Percentiles rank a stretch among this genome's conserved stretches.
Conservation (phyloP, 2,888 invertebrate species). For the Machimus rusticus region DNA sequence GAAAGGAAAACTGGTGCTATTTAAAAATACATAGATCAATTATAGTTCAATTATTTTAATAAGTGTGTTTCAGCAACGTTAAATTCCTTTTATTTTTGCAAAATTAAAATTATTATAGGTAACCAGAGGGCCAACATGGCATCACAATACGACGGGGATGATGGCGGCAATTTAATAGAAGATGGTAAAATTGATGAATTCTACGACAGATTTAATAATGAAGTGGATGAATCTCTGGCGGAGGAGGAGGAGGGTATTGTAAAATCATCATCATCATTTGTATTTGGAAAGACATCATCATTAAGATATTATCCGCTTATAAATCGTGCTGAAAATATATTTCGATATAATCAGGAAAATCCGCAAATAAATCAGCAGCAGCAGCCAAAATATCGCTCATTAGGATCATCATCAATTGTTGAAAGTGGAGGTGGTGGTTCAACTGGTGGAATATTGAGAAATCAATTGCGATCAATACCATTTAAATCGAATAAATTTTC, state of each 20-base stretch:
- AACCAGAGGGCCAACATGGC: conserved; percentile 22
- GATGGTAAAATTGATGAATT: not conserved
- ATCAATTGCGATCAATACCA: not conserved
- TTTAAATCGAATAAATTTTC: not conserved
- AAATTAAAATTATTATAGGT: not conserved
- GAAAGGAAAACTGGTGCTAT: too few relatives aligned
- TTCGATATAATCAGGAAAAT: not conserved
- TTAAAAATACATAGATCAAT: too few relatives aligned
- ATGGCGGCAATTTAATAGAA: conserved; percentile 12
- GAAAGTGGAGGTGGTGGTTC: not conserved
- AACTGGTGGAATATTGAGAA: not conserved
- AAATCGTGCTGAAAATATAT: not conserved
- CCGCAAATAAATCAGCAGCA: not conserved
- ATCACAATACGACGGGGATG: conserved; percentile 12
- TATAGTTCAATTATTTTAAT: too few relatives aligned
- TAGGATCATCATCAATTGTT: not conserved
- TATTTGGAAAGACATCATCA: not conserved
- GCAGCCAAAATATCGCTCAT: not conserved
- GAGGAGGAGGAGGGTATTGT: not conserved
- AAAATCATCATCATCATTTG: not conserved
- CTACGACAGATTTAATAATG: conserved; percentile 3
- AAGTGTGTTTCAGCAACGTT: too few relatives aligned
- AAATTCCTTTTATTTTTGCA: not conserved
- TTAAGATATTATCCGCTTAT: not conserved
- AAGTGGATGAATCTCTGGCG: not conserved